Base-by-base conservation (phyloP, 2,797 vertebrate genomes). In the Hydrocynus forskahlii region DNA sequence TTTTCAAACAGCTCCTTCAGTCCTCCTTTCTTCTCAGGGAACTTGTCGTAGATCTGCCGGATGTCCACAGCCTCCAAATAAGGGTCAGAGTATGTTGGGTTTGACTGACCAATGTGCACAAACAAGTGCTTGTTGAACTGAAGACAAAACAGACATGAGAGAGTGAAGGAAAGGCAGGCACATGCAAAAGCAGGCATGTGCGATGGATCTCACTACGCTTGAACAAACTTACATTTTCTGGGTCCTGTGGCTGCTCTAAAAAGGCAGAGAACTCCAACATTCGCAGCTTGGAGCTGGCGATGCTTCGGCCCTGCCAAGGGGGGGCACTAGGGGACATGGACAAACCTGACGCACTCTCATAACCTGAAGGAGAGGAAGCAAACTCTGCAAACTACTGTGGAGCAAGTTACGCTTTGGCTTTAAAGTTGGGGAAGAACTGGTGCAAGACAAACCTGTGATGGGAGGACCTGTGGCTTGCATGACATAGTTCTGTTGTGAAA, bases 11-110 rank as follows among this genome's bases (percentile, higher is more conserved):
- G 95, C 85, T 99, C 97, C 92, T 97, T 98, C 87, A 98, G 92
- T 40, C 97, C 97, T 1, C 97, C 97, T 91, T 98, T 97, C 88
- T 97, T 97, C 90, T 99, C 97, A 0, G 97, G 97, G 89, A 98
- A 99, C 88, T 99, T 99, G 93, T 99, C 97, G 52, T 97, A 99
- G 91, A 99, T 98, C 92, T 99, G 97, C 83, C 96, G 92, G 88
- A 98, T 92, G 88, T 98, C 97, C 92, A 99, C 97, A 0, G 96
- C 96, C 92, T 99, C 97, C 89, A 98, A 94, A 91, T 95, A 96
- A 82, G 97, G 92, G 84, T 98, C 97, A 29, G 88, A 96, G 91
- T 95, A 96, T 90, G 94, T 95, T 74, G 97, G 95, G 92, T 95
- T 96, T 62, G 96, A 96, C 94, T 97, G 97, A 86, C 96, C 96